These are phyloP conservation scores for Zapornia atra DNA, from an alignment of 2,113 vertebrate genomes.

Conservation along the genomic window DNA sequence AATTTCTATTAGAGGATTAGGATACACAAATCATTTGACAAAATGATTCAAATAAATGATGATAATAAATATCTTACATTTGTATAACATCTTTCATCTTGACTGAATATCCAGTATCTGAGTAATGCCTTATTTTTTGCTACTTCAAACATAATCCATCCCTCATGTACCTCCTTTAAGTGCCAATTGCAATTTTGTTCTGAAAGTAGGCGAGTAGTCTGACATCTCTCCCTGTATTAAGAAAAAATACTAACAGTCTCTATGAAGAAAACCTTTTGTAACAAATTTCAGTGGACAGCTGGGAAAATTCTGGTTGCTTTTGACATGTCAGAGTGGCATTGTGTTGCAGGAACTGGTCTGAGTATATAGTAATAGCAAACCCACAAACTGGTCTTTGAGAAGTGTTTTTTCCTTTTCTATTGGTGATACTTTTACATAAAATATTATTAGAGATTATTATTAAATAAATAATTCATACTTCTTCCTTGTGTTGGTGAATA, in stretches of 20 bases:
- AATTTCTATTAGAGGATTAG: not conserved
- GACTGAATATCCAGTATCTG: not conserved
- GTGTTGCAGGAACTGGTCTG: not conserved
- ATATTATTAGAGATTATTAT: not conserved
- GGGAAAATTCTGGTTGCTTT: not conserved
- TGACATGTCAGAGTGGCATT: not conserved
- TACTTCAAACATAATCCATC: not conserved
- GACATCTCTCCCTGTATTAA: not conserved
- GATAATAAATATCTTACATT: not conserved
- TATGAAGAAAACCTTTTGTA: not conserved
- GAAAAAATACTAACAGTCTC: not conserved
- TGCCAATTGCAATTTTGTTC: not conserved
- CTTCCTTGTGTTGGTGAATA: not conserved
- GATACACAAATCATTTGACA: not conserved
- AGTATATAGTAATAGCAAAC: not conserved
- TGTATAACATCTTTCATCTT: not conserved
- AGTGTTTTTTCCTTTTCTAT: not conserved
- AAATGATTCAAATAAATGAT: not conserved
- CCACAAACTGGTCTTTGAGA: not conserved
- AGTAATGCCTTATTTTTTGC: not conserved
- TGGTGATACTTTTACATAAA: not conserved
- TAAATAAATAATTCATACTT: not conserved
- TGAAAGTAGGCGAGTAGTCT: not conserved
- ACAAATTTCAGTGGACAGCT: not conserved
- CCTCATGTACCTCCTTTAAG: not conserved